Conservation (phyloP, 2,888 invertebrate species). For the Lapara coniferarum region DNA sequence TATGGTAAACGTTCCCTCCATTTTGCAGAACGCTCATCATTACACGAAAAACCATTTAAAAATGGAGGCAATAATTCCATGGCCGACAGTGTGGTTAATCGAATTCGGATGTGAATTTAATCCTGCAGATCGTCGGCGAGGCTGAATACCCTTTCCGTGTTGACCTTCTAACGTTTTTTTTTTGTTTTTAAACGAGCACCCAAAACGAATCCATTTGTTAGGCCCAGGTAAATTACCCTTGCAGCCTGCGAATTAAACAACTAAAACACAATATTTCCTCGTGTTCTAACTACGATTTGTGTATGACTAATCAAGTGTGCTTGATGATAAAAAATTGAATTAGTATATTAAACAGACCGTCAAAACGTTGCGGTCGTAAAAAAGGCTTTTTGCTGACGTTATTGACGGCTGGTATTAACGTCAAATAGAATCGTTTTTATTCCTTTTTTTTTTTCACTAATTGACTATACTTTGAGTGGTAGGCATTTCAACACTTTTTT, state of each 20-base stretch:
- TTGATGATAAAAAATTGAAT: neutral
- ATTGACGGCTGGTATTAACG: neutral
- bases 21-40: constrained; percentile 29
- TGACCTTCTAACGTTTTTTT: constrained; percentile 20
- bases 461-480: neutral
- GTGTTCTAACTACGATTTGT: neutral
- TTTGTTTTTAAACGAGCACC: constrained; percentile 4
- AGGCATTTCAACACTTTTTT: neutral
- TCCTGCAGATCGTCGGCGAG: constrained; percentile 28
- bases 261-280: neutral
- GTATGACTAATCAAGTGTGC: constrained; percentile 1
- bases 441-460: neutral
- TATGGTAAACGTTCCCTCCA: constrained; percentile 23
- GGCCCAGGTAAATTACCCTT: constrained; percentile 3
- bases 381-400: neutral
- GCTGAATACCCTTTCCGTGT: constrained; percentile 17
- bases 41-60: constrained; percentile 35
- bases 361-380: neutral
- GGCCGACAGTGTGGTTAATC: constrained; percentile 37
- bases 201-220: constrained; percentile 3
- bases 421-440: neutral
- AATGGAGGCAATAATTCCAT: constrained; percentile 39
- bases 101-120: constrained; percentile 44
- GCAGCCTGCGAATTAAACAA: neutral
- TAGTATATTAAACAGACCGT: constrained; percentile 8